Base-by-base conservation (phyloP, 2,888 invertebrate genomes). In the Latrodectus elegans region DNA sequence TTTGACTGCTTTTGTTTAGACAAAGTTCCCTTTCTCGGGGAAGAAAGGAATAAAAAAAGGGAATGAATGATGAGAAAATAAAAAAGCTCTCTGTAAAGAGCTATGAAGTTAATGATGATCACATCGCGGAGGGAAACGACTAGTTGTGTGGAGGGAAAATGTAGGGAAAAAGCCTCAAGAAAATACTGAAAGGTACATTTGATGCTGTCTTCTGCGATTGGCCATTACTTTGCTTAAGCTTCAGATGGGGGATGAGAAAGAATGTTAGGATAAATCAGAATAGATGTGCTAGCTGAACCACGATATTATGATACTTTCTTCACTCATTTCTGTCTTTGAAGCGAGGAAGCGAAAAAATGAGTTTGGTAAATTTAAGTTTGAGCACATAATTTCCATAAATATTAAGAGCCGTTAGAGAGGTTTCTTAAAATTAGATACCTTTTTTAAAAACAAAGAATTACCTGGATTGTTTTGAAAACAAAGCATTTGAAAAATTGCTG, bases 21-120 rank as follows among this genome's bases (percentile, higher is more conserved):
- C 67, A 81, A 73, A 68, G 68, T 67, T 53, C 26, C 22, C 26
- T 52, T 53, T 60, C 38, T 52, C 4, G 38, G 26, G 26, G 17
- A 72, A 68, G 78, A 22, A 26, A 14, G 51, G 55, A 26, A 75
- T 77, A 22, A 11, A 72, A 80, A 22, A 64, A 68, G 68, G 38
- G 17, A 49, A 8, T 51, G 51, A 72, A 72, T n/a, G 71, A 10
- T 38, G 38, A 38, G n/a, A 49, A 26, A 81, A 60, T 72, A 74
- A 81, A 74, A 72, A 51, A 67, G 67, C 17, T 68, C 67, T 67
- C 73, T 73, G 81, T 73, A 73, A 81, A 67, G 74, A 81, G 81
- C 26, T 73, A 67, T 81, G 74, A 81, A 81, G 81, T 81, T 81
- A 81, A 81, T 81, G 81, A 81, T 81, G 68, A 81, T 81, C 81